Evolutionary conservation across 2,797 vertebrate species (phyloP).

Genomic region (Acanthopagrus latus): DNA sequence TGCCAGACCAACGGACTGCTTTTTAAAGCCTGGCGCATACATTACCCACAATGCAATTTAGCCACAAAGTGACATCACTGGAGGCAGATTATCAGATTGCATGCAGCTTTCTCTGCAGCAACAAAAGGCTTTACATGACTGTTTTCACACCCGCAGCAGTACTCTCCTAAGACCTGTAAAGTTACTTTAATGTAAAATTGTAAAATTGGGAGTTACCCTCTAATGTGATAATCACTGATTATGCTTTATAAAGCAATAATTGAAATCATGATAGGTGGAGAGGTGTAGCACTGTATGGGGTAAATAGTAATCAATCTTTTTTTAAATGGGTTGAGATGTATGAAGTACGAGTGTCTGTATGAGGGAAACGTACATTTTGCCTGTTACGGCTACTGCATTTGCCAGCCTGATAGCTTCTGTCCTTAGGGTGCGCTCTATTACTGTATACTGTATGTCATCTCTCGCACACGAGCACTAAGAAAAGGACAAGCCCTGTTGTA

Average conservation of each 20-base stretch:
- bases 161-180: no score
- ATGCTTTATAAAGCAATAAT: constrained; percentile 75
- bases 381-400: constrained; percentile 25
- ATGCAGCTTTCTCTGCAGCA: no score
- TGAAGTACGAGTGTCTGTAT: constrained; percentile 14
- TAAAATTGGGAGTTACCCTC: no score
- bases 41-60: no score
- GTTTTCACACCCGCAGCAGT: no score
- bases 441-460: constrained; percentile 39
- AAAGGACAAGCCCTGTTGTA: constrained; percentile 37
- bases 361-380: constrained; percentile 24
- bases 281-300: not conserved
- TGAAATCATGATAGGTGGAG: constrained; percentile 26
- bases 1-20: no score
- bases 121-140: no score
- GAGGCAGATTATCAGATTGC: no score
- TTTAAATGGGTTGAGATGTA: constrained; percentile 20
- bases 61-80: no score
- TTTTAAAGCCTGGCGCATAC: no score
- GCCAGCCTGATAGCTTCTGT: constrained; percentile 27
- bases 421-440: constrained; percentile 27
- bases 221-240: constrained; percentile 44
- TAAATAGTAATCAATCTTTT: constrained; percentile 20
- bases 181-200: no score
- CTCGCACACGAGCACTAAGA: constrained; percentile 12